Evolutionary conservation across 2,888 invertebrate species (phyloP).

Genomic region (Ophion slaviceki): DNA sequence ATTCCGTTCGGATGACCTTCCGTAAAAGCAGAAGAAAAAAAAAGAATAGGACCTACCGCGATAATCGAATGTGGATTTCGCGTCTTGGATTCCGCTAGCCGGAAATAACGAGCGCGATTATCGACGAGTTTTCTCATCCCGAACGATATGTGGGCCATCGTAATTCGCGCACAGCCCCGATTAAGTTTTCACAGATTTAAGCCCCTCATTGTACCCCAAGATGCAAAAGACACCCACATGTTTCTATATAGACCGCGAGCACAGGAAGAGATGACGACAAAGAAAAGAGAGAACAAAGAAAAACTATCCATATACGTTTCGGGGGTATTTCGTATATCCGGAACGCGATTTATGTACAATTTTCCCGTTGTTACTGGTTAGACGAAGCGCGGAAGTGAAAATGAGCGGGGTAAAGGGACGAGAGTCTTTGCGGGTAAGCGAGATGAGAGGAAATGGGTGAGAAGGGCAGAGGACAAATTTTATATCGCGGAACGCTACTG

Average conservation of each 20-base stretch:
- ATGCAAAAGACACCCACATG: constrained; percentile 57
- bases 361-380: constrained; percentile 65
- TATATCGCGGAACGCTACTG: constrained; percentile 76
- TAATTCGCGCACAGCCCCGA: constrained; percentile 78
- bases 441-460: constrained; percentile 52
- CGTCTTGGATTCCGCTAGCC: not conserved
- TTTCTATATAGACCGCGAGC: constrained; percentile 59
- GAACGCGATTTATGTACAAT: constrained; percentile 62
- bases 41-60: not conserved
- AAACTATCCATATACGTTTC: constrained; percentile 54
- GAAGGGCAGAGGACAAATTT: constrained; percentile 72
- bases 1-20: constrained; percentile 37
- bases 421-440: constrained; percentile 44
- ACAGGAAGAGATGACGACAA: constrained; percentile 51
- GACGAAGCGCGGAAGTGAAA: constrained; percentile 35
- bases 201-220: constrained; percentile 64
- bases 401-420: constrained; percentile 56
- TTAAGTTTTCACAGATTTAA: constrained; percentile 82
- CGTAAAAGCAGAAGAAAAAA: constrained; percentile 27
- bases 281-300: constrained; percentile 31
- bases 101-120: not conserved
- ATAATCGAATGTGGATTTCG: not conserved
- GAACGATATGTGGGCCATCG: constrained; percentile 66
- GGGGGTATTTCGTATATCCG: constrained; percentile 27
- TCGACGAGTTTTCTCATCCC: constrained; percentile 33